Conservation (phyloP, 1,140 invertebrate species). For the Potamilus streckersoni region DNA sequence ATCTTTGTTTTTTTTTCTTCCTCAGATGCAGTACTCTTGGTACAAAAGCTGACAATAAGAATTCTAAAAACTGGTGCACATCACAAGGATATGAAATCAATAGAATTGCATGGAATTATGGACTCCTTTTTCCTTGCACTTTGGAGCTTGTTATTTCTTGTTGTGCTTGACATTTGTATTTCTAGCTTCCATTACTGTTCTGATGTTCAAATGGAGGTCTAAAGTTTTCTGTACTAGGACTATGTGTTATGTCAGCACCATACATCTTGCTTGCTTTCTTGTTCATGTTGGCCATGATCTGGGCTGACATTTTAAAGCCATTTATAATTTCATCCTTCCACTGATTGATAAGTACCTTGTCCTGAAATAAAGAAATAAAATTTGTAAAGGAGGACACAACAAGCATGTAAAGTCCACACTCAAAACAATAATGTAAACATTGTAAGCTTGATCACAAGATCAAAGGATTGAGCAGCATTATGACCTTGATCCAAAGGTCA, state of each 20-base stretch:
- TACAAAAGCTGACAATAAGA: too few relatives aligned
- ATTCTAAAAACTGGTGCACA: too few relatives aligned
- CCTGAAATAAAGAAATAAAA: conserved; percentile 50
- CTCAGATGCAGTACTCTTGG: too few relatives aligned
- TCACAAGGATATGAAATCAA: too few relatives aligned
- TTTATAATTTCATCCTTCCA: conserved; percentile 69
- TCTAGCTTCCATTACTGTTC: conserved; percentile 63
- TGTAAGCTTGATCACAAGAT: too few relatives aligned
- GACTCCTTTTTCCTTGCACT: too few relatives aligned
- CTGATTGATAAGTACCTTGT: conserved; percentile 67
- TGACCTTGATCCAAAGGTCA: too few relatives aligned
- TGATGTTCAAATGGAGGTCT: conserved; percentile 61
- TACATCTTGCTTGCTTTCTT: conserved; percentile 68
- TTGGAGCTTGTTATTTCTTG: not conserved
- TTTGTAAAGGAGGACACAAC: not conserved
- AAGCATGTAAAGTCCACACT: too few relatives aligned
- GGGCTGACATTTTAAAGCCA: conserved; percentile 63
- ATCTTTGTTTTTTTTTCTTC: too few relatives aligned
- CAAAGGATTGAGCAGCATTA: too few relatives aligned
- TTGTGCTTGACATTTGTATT: not conserved
- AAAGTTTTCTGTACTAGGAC: conserved; percentile 54
- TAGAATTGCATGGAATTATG: too few relatives aligned
- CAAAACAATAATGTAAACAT: too few relatives aligned
- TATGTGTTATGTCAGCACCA: conserved; percentile 61
- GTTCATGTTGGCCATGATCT: conserved; percentile 68